Evolutionary conservation across 2,888 invertebrate genomes (phyloP), one percentile per base, ranked within the genome.

Genomic region (Conchocele bisecta): DNA sequence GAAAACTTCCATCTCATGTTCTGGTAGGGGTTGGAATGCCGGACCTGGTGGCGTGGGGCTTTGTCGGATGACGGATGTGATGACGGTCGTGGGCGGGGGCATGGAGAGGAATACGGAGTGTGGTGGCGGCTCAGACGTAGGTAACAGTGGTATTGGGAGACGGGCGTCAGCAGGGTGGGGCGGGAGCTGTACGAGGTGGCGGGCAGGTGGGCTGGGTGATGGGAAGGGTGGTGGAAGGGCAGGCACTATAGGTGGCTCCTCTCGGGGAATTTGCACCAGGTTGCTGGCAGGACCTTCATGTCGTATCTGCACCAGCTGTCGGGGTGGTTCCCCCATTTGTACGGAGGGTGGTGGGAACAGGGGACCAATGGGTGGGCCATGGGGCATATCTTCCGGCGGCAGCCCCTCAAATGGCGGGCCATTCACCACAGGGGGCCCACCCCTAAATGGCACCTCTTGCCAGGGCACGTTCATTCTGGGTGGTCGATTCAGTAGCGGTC

Each of bases 401-500:
- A 70, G 41, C 15, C 73, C 73, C 22, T 79, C 79, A 68, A 69
- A 79, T 29, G 75, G n/a, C n/a, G n/a, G 75, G 39, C 79, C 75
- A 67, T 67, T 71, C 1, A 75, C 41, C 33, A 59, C 24, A 15
- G 65, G 61, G 44, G 39, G 58, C 13, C 63, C 67, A n/a, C n/a
- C n/a, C n/a, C n/a, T n/a, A n/a, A n/a, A n/a, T 33, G 53, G 58
- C 13, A 72, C 39, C 24, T 39, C 33, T 13, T 31, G 24, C 22
- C 51, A 66, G 7, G 73, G 77, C 5, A 60, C 57, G 4, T 63
- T 57, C 15, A 64, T 59, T 24, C 46, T 28, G 20, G 76, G 81
- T 20, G 81, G 84, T 17, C 77, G 72, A 50, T 82, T 81, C 26
- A 84, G 68, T 24, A 86, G 67, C 57, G 75, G 73, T 61, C 82